Evolutionary conservation across 2,888 invertebrate genomes (phyloP), one percentile per base, ranked within the genome.

Genomic region (Lathronympha strigana): DNA sequence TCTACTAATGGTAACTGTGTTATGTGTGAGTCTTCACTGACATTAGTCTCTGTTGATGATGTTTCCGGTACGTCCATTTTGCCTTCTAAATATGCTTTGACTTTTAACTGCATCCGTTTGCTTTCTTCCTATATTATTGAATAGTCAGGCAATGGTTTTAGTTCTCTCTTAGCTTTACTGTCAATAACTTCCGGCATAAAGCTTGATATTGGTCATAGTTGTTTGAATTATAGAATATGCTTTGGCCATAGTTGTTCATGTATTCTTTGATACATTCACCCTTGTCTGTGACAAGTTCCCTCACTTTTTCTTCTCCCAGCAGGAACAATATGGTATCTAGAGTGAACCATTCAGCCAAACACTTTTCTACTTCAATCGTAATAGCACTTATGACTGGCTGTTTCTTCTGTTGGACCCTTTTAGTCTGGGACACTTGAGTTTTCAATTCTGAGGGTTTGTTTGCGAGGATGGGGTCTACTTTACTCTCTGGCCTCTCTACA

Each of bases 341-440:
- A n/a, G 94, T 94, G 62, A 95, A 90, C 95, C 96, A 96, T 79
- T 95, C 94, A 4, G 93, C 90, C 8, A 95, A 76, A 72, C 91
- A 92, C 76, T 93, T 92, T 76, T 94, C 94, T 43, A 95, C 90
- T 74, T 93, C 86, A 58, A 86, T 84, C 21, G 85, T 83, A 67
- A 90, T 72, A 54, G 76, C 75, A 9, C 83, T 86, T 40, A 92
- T 79, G 31, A 83, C 75, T 58, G 86, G 86, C 70, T 87, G 86
- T 66, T 88, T 90, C 67, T 88, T 88, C 68, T 79, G 74, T 54
- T 68, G 67, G 2, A 72, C 8, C 67, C 80, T 80, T 61, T 78
- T 84, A 36, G 47, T 6, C 45, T 69, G 62, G 45, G 67, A 68
- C 40, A 33, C 36, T n/a, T 69, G 68, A 17, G 49, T 61, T 36